A percentile compares a stretch with the other conserved stretches of the same genome.
Evolutionary conservation across 2,888 invertebrate genomes (phyloP).

Genomic region (Tupiocoris notatus): DNA sequence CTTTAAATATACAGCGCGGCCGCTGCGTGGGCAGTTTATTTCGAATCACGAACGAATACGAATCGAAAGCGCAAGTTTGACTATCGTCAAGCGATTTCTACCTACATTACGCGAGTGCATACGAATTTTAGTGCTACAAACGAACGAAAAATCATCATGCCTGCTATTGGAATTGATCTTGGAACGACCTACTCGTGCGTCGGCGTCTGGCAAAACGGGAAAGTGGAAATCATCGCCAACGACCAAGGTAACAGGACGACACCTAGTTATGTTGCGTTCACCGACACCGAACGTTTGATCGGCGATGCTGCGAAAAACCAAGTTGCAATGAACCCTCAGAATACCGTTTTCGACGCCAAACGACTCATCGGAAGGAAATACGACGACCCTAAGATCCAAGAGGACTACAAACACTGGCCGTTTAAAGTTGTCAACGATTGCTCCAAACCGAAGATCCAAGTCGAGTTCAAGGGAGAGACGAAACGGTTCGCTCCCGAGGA

Average conservation of each 20-base stretch:
- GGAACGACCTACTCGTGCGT: conserved; percentile 86
- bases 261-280: conserved; percentile 71
- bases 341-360: conserved; percentile 78
- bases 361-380: conserved; percentile 66
- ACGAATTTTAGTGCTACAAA: not conserved
- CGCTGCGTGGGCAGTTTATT: not conserved
- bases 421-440: conserved; percentile 68
- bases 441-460: conserved; percentile 67
- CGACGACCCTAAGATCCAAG: conserved; percentile 70
- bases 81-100: not conserved
- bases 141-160: conserved; percentile 52
- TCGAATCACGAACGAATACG: not conserved
- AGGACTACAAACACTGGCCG: conserved; percentile 81
- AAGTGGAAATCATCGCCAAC: conserved; percentile 80
- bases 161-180: conserved; percentile 78
- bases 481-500: conserved; percentile 69
- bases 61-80: not conserved
- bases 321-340: conserved; percentile 69
- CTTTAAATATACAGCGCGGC: not conserved
- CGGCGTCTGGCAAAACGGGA: conserved; percentile 77
- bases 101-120: not conserved
- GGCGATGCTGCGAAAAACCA: conserved; percentile 58
- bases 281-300: conserved; percentile 58
- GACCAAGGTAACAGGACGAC: conserved; percentile 87
- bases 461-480: conserved; percentile 64